Percentiles rank a stretch among this genome's conserved stretches.
phyloP scores from a whole-genome alignment of 2,113 vertebrate genomes.

The Eulacestoma nigropectus region DNA sequence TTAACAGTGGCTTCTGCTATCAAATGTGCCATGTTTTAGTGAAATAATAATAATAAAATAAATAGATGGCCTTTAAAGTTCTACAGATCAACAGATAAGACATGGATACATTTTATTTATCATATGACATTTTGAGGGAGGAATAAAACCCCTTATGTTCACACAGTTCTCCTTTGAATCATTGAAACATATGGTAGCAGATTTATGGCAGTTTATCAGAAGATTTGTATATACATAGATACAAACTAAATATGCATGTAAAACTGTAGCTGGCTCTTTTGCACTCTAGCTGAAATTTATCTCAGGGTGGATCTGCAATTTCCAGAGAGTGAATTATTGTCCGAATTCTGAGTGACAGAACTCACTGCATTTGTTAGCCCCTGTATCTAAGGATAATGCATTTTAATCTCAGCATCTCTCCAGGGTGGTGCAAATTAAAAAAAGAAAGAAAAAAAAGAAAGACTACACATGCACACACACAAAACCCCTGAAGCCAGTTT shows the following conservation, averaged over 20 bases:
- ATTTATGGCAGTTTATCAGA: conserved; percentile 53
- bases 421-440: background rate
- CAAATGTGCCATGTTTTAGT: background rate
- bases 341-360: background rate
- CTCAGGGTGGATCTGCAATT: background rate
- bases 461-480: background rate
- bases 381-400: background rate
- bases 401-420: conserved; percentile 3
- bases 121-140: conserved; percentile 18
- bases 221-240: conserved; percentile 38
- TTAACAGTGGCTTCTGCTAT: background rate
- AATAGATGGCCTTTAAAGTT: background rate
- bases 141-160: conserved; percentile 42
- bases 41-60: conserved; percentile 12
- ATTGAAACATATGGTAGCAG: conserved; percentile 35
- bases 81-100: background rate
- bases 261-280: background rate
- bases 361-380: background rate
- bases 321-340: background rate
- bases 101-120: background rate
- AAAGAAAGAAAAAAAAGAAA: background rate
- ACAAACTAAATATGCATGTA: conserved; percentile 27
- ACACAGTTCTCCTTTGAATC: background rate
- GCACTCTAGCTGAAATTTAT: background rate
- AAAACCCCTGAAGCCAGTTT: background rate